A percentile compares a stretch with the other conserved stretches of the same genome.
These are phyloP conservation scores for Alaudala cheleensis DNA, from an alignment of 2,113 vertebrate species.

Conservation along the genomic window DNA sequence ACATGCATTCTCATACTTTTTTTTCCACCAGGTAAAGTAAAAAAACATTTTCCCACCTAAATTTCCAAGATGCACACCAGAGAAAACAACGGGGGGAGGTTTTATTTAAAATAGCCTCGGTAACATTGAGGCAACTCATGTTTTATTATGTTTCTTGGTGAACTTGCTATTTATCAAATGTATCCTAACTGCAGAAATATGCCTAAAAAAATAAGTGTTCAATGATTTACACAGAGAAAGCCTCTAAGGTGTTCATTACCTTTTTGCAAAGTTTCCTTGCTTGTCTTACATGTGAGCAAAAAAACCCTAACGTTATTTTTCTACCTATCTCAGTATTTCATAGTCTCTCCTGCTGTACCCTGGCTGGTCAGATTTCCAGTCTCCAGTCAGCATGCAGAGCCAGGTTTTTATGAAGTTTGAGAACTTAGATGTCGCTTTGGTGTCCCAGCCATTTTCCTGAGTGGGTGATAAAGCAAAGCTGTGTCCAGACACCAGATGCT, in stretches of 20 bases:
- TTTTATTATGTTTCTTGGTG: neutral
- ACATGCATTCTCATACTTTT: neutral
- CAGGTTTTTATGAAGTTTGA: neutral
- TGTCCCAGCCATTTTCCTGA: neutral
- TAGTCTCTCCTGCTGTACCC: neutral
- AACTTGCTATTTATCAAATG: neutral
- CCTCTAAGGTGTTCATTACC: neutral
- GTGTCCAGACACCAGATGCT: neutral
- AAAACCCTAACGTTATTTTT: neutral
- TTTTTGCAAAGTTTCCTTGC: neutral
- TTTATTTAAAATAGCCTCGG: neutral
- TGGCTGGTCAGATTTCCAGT: slow-evolving; percentile 23
- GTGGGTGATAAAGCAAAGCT: neutral
- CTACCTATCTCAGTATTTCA: neutral
- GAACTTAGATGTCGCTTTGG: accelerated
- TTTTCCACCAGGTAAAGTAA: neutral
- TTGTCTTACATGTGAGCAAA: neutral
- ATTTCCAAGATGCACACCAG: neutral
- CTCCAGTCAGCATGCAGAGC: neutral
- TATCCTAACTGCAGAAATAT: neutral
- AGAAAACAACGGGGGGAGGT: neutral
- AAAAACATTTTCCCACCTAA: neutral
- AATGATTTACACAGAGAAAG: neutral
- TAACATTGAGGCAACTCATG: neutral
- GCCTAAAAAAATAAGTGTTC: neutral